Conservation (phyloP, 1,140 invertebrate genomes). For the Atopsyche davidsoni region DNA sequence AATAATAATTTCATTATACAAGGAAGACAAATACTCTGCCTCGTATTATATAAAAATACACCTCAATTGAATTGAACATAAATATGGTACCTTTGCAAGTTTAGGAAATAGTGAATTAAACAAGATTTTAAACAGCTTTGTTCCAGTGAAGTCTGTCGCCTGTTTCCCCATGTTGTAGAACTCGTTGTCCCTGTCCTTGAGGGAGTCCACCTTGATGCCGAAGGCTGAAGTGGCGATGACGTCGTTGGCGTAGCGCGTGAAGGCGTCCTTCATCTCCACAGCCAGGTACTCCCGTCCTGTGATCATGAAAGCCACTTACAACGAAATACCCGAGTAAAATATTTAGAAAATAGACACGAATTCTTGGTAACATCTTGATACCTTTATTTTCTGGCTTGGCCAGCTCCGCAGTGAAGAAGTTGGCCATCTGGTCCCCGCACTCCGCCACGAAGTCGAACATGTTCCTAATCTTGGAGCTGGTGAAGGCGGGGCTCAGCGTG, state of each 20-base stretch:
- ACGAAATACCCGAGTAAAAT: background rate
- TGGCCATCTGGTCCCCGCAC: conserved; percentile 30
- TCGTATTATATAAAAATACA: too few relatives aligned
- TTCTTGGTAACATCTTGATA: too few relatives aligned
- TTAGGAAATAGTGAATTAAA: conserved; percentile 20
- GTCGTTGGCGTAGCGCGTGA: conserved; percentile 39
- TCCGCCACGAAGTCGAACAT: conserved; percentile 46
- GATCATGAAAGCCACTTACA: background rate
- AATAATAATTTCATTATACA: too few relatives aligned
- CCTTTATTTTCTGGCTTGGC: conserved; percentile 1
- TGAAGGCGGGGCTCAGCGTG: conserved; percentile 48
- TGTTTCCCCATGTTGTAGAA: conserved; percentile 32
- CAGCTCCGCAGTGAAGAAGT: conserved; percentile 15
- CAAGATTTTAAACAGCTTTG: conserved; percentile 26
- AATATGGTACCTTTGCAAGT: conserved; percentile 20
- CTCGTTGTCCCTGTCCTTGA: conserved; percentile 31
- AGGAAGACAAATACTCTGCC: too few relatives aligned
- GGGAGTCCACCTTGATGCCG: conserved; percentile 33
- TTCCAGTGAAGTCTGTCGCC: conserved; percentile 25
- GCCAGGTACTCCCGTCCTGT: conserved; percentile 8
- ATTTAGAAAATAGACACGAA: background rate
- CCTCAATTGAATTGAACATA: too few relatives aligned
- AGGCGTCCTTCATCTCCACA: conserved; percentile 36
- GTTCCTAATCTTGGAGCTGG: conserved; percentile 44
- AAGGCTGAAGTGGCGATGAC: conserved; percentile 40